Conservation (phyloP, 2,113 vertebrate species). For the Phylloscopus trochilus region DNA sequence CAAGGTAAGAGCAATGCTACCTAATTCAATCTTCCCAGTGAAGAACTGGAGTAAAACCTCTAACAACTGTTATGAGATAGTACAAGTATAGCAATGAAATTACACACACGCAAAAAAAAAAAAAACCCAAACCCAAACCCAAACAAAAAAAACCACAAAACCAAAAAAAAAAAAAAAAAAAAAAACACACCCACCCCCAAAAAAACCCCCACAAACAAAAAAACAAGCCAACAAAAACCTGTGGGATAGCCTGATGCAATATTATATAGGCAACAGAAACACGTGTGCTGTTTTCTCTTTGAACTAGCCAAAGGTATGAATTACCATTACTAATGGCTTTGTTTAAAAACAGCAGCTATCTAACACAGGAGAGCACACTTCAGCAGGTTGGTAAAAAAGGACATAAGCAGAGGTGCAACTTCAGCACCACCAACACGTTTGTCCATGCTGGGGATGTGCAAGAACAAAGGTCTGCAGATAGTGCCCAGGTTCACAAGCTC, state of each 20-base stretch:
- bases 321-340: background rate
- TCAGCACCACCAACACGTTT: background rate
- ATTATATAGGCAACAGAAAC: background rate
- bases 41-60: background rate
- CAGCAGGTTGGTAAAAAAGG: background rate
- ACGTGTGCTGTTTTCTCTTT: background rate
- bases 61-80: background rate
- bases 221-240: background rate
- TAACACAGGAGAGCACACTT: background rate
- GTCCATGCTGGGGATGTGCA: accelerated
- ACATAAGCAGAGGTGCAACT: background rate
- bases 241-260: background rate
- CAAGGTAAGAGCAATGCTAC: background rate
- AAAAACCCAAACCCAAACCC: background rate
- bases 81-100: background rate
- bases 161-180: background rate
- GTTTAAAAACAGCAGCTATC: background rate
- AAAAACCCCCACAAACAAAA: background rate
- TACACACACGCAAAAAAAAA: background rate
- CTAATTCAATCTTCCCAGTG: background rate
- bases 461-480: accelerated
- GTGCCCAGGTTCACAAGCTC: background rate
- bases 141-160: background rate
- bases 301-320: background rate
- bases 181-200: no score